These are phyloP conservation scores for Adelges cooleyi DNA, from an alignment of 1,140 invertebrate genomes.

Conservation along the genomic window DNA sequence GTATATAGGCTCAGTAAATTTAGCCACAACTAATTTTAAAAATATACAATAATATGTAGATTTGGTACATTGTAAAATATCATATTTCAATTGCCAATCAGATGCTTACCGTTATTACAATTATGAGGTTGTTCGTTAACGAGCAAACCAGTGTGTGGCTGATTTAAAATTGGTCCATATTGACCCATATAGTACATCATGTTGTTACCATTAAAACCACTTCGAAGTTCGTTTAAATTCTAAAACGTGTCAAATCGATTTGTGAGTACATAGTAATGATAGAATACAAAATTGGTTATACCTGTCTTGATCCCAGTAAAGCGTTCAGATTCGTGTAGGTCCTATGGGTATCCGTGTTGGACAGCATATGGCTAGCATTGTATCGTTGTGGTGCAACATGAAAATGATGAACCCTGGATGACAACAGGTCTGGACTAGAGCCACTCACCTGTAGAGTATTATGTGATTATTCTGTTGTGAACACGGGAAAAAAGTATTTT, in stretches of 20 bases:
- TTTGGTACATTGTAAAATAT: too few species aligned
- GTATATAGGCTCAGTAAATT: constrained; percentile 57
- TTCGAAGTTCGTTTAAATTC: constrained; percentile 20
- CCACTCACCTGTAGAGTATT: constrained; percentile 48
- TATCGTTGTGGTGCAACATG: constrained; percentile 35
- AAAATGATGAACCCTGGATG: constrained; percentile 46
- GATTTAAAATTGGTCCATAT: constrained; percentile 19
- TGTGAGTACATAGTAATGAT: too few species aligned
- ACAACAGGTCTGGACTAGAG: constrained; percentile 64
- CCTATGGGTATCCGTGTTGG: constrained; percentile 45
- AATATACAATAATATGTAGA: not conserved
- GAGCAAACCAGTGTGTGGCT: constrained; percentile 5
- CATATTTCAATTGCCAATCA: too few species aligned
- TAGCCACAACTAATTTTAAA: constrained; percentile 36
- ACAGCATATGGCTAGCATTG: constrained; percentile 41
- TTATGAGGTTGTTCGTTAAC: constrained; percentile 8
- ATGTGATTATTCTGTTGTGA: not conserved
- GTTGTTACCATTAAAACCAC: constrained; percentile 22
- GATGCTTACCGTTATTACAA: not conserved
- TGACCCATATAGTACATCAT: constrained; percentile 28
- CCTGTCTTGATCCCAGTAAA: constrained; percentile 31
- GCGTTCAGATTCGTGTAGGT: constrained; percentile 56
- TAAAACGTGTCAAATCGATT: not conserved
- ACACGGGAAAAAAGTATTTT: not conserved
- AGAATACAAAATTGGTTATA: too few species aligned